Base-by-base conservation (phyloP, 2,797 vertebrate species). In the Scarus forsteni region DNA sequence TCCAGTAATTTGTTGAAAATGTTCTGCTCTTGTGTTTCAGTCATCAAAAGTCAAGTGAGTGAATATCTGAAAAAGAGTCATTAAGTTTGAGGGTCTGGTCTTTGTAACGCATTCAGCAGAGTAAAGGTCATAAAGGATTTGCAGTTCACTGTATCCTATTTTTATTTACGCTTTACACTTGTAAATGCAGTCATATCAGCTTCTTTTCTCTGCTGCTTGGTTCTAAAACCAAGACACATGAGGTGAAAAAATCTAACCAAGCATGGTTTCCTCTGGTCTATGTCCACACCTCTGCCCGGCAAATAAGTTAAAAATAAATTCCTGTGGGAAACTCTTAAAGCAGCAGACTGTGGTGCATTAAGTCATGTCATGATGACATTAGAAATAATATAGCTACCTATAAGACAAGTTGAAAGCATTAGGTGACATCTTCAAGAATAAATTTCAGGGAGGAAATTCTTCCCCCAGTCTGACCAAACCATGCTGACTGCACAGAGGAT, bases 391-490 rank as follows among this genome's bases (percentile, higher is more conserved):
- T 51, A 43, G 73, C 76, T 50, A 63, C 36, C 38, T 51, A 60
- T 36, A 11, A 64, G 58, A 55, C 43, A 42, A 66, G 49, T 44
- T 27, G 27, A 44, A 44, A 58, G 44, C 63, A 74, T 46, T 18
- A 50, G 11, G 51, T 62, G 53, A 60, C 14, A 19, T 71, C 14
- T 59, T 60, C 27, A 73, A 56, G 39, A 44, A 56, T 46, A 66
- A 62, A 60, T 84, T 81, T 73, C 62, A 59, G 44, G 52, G 50
- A 71, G 27, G 57, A 63, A 57, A 46, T n/a, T 76, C 59, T 45
- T 51, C 40, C 56, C 40, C 49, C 7, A 11, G 70, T 68, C 50
- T 69, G 64, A 72, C 36, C 53, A 59, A 59, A 72, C 51, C 76
- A 58, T 34, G 65, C 57, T 73, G 58, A 72, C 12, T 43, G 54